Evolutionary conservation across 2,797 vertebrate species (phyloP), one percentile per base, ranked within the genome.

Genomic region (Phyllotis vaccarum): DNA sequence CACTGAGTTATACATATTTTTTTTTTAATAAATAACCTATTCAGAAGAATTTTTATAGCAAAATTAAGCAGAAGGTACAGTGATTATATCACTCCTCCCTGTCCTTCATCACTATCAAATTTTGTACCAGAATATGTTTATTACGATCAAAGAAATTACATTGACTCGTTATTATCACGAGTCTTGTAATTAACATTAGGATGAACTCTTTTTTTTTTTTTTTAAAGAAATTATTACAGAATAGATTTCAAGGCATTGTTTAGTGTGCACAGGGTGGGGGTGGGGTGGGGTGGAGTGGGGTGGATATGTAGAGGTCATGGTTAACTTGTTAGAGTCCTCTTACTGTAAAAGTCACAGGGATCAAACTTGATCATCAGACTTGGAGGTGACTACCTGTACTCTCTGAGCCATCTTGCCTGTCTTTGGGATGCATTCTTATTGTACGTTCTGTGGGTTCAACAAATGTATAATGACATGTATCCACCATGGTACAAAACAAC

Each of bases 41-140:
- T 86, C 68, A 90, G 68, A n/a, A n/a, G 11, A 31, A 68, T 29
- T 94, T 90, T 93, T 24, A 56, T 14, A 86, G 43, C 72, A 93
- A 90, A 94, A 58, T 13, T 46, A 68, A 91, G n/a, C 43, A n/a
- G 40, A 90, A 93, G 49, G 12, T 66, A 37, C 5, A 40, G n/a
- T 46, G 58, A 43, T 92, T 10, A 89, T 10, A 89, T 68, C 43
- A 31, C 56, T 56, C 19, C 56, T 52, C 43, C 24, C 62, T n/a
- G 43, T 34, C 46, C 22, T n/a, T n/a, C 37, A 9, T 79, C 46
- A 76, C 13, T 82, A 43, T 37, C n/a, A 22, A 72, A 72, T 37
- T 7, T 31, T 58, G 12, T 14, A 72, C 40, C 24, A 40, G 52
- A 49, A 43, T 52, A 46, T 13, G 2, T 62, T 40, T 86, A 10